Percentiles rank a stretch among this genome's conserved stretches.
Conservation (phyloP, 2,888 invertebrate species). For the Melieria crassipennis region DNA sequence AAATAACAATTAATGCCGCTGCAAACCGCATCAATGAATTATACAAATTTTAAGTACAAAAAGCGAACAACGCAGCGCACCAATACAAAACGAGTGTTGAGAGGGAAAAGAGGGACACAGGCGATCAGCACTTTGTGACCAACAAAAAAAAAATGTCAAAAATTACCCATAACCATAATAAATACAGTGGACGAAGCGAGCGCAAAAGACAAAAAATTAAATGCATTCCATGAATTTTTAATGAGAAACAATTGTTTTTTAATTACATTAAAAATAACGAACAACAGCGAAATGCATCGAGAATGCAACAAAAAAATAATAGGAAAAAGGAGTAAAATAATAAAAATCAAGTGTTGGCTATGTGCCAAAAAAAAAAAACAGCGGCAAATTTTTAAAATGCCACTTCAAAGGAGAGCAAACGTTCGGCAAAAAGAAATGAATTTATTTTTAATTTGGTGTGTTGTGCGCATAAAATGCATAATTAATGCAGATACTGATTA, state of each 20-base stretch:
- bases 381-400: background rate
- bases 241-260: constrained; percentile 54
- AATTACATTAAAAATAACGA: constrained; percentile 55
- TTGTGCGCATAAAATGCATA: constrained; percentile 51
- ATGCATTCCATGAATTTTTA: constrained; percentile 46
- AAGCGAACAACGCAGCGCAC: constrained; percentile 4
- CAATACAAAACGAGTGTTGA: too few relatives aligned
- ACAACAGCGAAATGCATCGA: background rate
- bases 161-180: constrained; percentile 17
- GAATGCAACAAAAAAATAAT: constrained; percentile 24
- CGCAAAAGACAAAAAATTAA: constrained; percentile 29
- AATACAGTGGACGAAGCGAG: background rate
- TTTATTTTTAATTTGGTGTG: constrained; percentile 50
- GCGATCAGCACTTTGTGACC: too few relatives aligned
- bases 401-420: background rate
- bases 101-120: too few relatives aligned
- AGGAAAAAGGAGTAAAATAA: constrained; percentile 10
- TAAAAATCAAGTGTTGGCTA: constrained; percentile 28
- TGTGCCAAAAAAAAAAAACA: constrained; percentile 8
- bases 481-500: constrained; percentile 57
- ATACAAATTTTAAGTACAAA: constrained; percentile 23
- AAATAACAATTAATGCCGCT: constrained; percentile 56
- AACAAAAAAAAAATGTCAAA: background rate
- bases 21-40: constrained; percentile 40
- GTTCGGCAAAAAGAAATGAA: constrained; percentile 36